Percentiles rank a stretch among this genome's conserved stretches.
phyloP scores from a whole-genome alignment of 2,113 vertebrate genomes.

The Chaetorhynchus papuensis region DNA sequence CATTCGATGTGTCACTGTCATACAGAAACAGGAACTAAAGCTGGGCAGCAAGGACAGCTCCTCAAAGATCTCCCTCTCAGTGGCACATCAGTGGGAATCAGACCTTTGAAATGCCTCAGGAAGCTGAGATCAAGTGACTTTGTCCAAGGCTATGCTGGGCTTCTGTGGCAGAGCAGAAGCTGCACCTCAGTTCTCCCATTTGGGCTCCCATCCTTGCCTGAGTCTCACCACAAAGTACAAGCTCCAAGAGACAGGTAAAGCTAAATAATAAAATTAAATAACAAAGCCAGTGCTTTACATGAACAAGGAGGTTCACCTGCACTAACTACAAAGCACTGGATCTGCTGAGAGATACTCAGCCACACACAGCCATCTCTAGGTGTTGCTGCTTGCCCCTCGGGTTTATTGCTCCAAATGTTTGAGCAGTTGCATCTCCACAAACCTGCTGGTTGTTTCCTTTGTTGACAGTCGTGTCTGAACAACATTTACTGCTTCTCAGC shows the following conservation, averaged over 20 bases:
- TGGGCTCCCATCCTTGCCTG: neutral
- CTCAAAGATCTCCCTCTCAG: neutral
- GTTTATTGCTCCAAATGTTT: neutral
- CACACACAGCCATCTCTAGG: neutral
- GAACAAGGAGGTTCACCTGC: neutral
- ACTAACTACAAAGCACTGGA: neutral
- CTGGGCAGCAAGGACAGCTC: neutral
- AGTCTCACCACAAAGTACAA: neutral
- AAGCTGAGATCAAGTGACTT: neutral
- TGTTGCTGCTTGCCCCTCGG: neutral
- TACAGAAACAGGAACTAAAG: neutral
- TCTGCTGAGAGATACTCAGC: neutral
- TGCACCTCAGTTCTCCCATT: fast-evolving
- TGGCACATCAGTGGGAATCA: too few relatives aligned
- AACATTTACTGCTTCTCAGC: neutral
- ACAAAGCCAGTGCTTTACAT: neutral
- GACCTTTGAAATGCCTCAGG: neutral
- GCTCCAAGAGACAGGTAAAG: neutral
- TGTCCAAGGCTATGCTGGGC: neutral
- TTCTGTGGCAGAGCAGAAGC: neutral
- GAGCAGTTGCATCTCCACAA: neutral
- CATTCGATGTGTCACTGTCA: neutral
- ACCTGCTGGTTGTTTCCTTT: neutral
- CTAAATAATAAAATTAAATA: too few relatives aligned
- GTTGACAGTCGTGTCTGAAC: neutral